Percentiles rank a stretch among this genome's conserved stretches.
phyloP scores from a whole-genome alignment of 2,888 invertebrate genomes.

The Autographa gamma region DNA sequence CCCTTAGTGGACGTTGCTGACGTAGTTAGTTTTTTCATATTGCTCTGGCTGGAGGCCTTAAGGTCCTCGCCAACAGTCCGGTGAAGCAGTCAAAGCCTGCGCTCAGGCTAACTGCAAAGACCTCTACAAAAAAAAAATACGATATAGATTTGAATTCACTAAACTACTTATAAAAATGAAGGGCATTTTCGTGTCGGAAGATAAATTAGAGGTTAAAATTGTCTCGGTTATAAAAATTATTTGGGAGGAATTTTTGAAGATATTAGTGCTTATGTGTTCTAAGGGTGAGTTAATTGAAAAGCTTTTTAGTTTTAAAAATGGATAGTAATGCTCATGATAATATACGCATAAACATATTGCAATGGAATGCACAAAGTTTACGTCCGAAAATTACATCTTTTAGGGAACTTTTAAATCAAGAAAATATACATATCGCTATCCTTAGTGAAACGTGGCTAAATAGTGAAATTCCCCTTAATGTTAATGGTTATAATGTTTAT shows the following conservation, averaged over 20 bases:
- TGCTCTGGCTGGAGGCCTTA: too few relatives aligned
- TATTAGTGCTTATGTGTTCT: not conserved
- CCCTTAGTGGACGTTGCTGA: too few relatives aligned
- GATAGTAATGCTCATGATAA: not conserved
- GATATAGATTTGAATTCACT: slow-evolving; percentile 9
- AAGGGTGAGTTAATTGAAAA: slow-evolving; percentile 3
- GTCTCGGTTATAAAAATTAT: not conserved
- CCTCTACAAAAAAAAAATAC: too few relatives aligned
- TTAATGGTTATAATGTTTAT: too few relatives aligned
- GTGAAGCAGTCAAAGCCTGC: too few relatives aligned
- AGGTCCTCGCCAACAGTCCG: too few relatives aligned
- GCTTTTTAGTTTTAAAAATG: slow-evolving; percentile 7
- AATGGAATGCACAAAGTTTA: slow-evolving; percentile 10
- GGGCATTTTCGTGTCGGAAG: slow-evolving; percentile 1
- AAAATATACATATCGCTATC: not conserved
- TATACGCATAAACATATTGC: not conserved
- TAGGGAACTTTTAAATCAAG: slow-evolving; percentile 2
- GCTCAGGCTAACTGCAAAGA: too few relatives aligned
- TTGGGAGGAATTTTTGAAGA: not conserved
- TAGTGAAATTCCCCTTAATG: not conserved
- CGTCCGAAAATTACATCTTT: slow-evolving; percentile 1
- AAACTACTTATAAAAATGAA: slow-evolving; percentile 8
- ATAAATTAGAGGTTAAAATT: slow-evolving; percentile 5
- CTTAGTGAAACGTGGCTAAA: slow-evolving; percentile 10
- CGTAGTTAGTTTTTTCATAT: too few relatives aligned